These are phyloP conservation scores for Chiloscyllium plagiosum DNA, from an alignment of 2,113 vertebrate genomes.

Conservation along the genomic window DNA sequence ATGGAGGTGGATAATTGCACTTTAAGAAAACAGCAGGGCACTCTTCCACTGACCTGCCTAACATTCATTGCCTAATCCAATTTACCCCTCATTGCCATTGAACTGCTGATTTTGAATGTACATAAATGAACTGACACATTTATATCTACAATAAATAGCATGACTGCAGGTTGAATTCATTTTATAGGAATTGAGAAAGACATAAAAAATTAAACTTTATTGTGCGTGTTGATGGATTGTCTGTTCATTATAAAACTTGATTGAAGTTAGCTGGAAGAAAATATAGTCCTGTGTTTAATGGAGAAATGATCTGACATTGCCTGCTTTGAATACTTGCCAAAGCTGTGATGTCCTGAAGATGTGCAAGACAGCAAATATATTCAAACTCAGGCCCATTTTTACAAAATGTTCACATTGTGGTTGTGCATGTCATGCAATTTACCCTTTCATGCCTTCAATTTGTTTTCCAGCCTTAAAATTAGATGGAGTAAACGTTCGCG, in stretches of 20 bases:
- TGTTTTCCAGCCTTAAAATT: conserved; percentile 65
- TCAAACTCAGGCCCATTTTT: not conserved
- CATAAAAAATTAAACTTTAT: not conserved
- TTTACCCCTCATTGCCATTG: not conserved
- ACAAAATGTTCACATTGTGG: not conserved
- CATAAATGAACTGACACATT: not conserved
- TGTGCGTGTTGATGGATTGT: not conserved
- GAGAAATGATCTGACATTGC: not conserved
- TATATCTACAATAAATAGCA: not conserved
- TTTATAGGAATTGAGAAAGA: not conserved
- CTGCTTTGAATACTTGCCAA: not conserved
- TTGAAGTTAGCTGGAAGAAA: not conserved
- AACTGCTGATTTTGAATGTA: not conserved
- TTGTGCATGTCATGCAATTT: not conserved
- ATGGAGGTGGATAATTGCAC: not conserved
- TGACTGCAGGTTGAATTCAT: not conserved
- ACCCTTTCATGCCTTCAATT: not conserved
- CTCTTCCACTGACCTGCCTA: not conserved
- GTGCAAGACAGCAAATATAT: not conserved
- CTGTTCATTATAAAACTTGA: not conserved
- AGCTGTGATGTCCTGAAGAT: not conserved
- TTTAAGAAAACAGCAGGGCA: not conserved
- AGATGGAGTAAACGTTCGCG: conserved; percentile 80
- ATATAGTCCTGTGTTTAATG: not conserved
- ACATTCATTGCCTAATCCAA: not conserved